A percentile compares a stretch with the other conserved stretches of the same genome.
Evolutionary conservation across 1,140 invertebrate genomes (phyloP).

Genomic region (Chelonus insularis): DNA sequence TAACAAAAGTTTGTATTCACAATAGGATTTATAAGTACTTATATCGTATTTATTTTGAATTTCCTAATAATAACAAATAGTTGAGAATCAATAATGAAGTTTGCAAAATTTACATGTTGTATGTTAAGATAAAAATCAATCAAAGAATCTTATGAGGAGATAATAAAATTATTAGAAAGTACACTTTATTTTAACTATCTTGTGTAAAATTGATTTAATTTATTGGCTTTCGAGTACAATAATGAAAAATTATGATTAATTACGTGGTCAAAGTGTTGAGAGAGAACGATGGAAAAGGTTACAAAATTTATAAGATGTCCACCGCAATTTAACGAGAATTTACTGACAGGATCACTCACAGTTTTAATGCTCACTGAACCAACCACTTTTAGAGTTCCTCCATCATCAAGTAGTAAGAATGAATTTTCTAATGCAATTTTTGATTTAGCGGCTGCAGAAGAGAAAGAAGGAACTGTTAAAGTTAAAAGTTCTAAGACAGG

Average conservation of each 20-base stretch:
- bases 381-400: constrained; percentile 24
- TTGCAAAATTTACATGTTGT: no score
- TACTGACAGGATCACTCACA: constrained; percentile 43
- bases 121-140: background rate
- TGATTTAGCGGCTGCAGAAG: no score
- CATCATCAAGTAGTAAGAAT: background rate
- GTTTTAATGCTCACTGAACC: constrained; percentile 38
- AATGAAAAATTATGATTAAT: background rate
- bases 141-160: background rate
- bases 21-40: no score
- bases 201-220: background rate
- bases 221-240: background rate
- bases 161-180: background rate
- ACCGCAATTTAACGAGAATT: background rate
- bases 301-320: constrained; percentile 40
- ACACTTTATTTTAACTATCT: background rate
- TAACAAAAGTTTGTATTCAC: no score
- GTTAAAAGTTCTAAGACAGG: no score
- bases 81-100: no score
- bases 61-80: no score
- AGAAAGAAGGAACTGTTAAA: no score
- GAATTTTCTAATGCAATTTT: no score
- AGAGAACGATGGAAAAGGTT: constrained; percentile 24
- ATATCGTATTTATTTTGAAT: no score
- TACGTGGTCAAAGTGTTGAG: background rate